Evolutionary conservation across 2,113 vertebrate genomes (phyloP), one percentile per base, ranked within the genome.

Genomic region (Entelurus aequoreus): DNA sequence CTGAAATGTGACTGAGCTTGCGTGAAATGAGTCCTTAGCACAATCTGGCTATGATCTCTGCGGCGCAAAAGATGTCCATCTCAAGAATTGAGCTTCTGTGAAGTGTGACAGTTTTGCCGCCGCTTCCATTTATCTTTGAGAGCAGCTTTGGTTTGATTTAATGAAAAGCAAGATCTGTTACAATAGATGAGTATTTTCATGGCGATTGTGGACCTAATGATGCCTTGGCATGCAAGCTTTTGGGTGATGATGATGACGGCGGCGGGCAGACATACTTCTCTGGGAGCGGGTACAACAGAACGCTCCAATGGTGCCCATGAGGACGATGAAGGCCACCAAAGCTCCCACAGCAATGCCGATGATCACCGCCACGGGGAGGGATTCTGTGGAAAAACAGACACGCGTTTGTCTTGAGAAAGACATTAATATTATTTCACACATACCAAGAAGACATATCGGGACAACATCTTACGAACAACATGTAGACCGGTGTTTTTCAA

Each of bases 211-310:
- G 49, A 57, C 19, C 40, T 57, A 66, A 69, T 78, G 67, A 44
- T 57, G 50, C 42, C 78, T 60, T 61, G 52, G 52, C 73, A 83
- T 74, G 71, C 84, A 57, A 61, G 78, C 64, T 70, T 61, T 1
- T 28, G 12, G 6, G 60, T 48, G 28, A 19, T 62, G 54, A 55
- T 13, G 28, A 19, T 7, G 19, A 61, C 40, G 44, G 42, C 38
- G 48, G 36, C 54, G 42, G 60, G 61, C 53, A 38, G 51, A 91
- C 96, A 71, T 95, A 98, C 96, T 99, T 93, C 97, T 94, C 86
- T 99, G 97, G 47, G 95, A 95, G 37, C 96, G 96, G 42, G 96
- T 95, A 13, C 96, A 99, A 87, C 97, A 99, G 91, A 99, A 98
- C 7, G 96, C 96, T 48, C 95, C 94, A 19, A 98, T 94, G 88